phyloP scores from a whole-genome alignment of 2,888 invertebrate genomes.

The Tachina fera region DNA sequence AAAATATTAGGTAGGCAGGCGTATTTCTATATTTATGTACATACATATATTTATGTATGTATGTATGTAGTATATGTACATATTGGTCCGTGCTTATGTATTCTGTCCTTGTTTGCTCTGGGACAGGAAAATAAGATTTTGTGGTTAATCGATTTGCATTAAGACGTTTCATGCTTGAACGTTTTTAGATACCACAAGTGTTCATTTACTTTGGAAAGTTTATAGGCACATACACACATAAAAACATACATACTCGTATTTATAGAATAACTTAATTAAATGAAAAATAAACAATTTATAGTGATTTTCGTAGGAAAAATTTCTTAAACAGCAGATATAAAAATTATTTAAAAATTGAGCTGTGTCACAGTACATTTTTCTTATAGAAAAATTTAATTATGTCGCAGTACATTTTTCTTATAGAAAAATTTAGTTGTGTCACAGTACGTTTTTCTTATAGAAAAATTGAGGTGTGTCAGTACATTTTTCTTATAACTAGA shows the following conservation, averaged over 20 bases:
- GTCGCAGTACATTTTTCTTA: no score
- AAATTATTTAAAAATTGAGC: no score
- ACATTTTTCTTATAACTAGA: no score
- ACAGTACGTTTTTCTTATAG: no score
- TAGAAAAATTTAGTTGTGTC: no score
- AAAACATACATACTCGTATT: neutral
- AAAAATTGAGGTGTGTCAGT: no score
- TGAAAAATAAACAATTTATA: neutral
- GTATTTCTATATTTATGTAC: neutral
- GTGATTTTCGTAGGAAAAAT: neutral
- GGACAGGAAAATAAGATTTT: constrained; percentile 27
- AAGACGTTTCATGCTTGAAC: constrained; percentile 5
- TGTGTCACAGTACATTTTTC: no score
- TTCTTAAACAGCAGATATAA: neutral
- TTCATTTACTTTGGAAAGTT: neutral
- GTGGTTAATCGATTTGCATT: constrained; percentile 42
- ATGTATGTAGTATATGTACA: constrained; percentile 1
- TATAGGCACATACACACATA: neutral
- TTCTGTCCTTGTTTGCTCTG: constrained; percentile 6
- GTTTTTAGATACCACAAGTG: constrained; percentile 21
- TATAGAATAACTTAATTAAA: neutral
- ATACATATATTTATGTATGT: neutral
- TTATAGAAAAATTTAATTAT: no score
- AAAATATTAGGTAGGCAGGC: neutral
- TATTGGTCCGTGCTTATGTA: no score